These are phyloP conservation scores for Galerucella calmariensis DNA, from an alignment of 2,888 invertebrate species.

Conservation along the genomic window DNA sequence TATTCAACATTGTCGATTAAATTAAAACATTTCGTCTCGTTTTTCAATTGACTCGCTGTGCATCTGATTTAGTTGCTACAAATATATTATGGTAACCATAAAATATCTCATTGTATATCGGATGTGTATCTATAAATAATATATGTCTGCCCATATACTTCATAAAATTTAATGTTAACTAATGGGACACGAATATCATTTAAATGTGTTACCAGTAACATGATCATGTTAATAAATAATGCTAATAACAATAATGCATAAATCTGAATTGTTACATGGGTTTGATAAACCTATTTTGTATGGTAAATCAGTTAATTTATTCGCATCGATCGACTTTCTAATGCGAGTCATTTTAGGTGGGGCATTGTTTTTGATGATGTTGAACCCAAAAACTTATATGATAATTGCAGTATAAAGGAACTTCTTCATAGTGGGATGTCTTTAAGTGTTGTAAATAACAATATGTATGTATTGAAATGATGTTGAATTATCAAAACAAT, in stretches of 20 bases:
- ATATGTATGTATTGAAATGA: too few species aligned
- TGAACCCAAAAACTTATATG: background rate
- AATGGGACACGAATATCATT: slow-evolving; percentile 27
- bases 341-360: slow-evolving; percentile 9
- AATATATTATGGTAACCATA: background rate
- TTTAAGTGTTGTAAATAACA: too few species aligned
- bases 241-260: slow-evolving; percentile 32
- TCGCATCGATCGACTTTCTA: slow-evolving; percentile 14
- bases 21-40: background rate
- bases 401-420: background rate
- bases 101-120: background rate
- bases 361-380: background rate
- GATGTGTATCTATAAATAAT: background rate
- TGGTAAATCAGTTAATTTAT: slow-evolving; percentile 27
- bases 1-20: too few species aligned
- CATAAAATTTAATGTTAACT: slow-evolving; percentile 31
- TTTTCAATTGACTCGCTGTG: background rate
- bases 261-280: slow-evolving; percentile 24
- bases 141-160: slow-evolving; percentile 9
- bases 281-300: slow-evolving; percentile 20
- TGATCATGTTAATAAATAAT: slow-evolving; percentile 23
- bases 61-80: background rate
- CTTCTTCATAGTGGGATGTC: too few species aligned
- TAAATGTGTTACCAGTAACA: slow-evolving; percentile 25
- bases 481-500: too few species aligned